phyloP scores from a whole-genome alignment of 2,888 invertebrate species.

The Coleophora flavipennella region DNA sequence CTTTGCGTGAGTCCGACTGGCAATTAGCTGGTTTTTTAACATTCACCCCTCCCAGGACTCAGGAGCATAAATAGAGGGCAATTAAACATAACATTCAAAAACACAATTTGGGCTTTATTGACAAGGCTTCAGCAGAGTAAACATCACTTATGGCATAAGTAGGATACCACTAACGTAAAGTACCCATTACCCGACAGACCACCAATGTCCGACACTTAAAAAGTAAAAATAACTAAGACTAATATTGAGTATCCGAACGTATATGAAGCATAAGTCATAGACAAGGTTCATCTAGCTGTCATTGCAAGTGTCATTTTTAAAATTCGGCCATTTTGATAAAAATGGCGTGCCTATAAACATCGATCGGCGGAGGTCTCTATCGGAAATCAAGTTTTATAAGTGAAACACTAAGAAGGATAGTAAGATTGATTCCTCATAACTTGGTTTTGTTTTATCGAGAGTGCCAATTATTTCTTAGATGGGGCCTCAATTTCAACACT shows the following conservation, averaged over 20 bases:
- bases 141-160: no score
- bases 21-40: no score
- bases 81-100: no score
- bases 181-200: no score
- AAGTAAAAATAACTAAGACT: no score
- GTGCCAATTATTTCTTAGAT: background rate
- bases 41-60: no score
- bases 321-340: conserved; percentile 1
- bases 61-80: no score
- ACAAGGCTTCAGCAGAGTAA: no score
- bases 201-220: no score
- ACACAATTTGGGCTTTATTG: no score
- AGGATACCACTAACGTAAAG: no score
- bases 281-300: background rate
- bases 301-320: conserved; percentile 1
- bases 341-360: background rate
- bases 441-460: background rate
- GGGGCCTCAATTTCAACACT: background rate
- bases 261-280: background rate
- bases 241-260: conserved; percentile 1
- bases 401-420: background rate
- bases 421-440: background rate
- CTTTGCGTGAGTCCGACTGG: no score
- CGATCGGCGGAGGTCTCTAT: background rate
- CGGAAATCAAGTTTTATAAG: background rate